Percentiles rank a stretch among this genome's conserved stretches.
phyloP scores from a whole-genome alignment of 2,113 vertebrate species.

The Eonycteris spelaea region DNA sequence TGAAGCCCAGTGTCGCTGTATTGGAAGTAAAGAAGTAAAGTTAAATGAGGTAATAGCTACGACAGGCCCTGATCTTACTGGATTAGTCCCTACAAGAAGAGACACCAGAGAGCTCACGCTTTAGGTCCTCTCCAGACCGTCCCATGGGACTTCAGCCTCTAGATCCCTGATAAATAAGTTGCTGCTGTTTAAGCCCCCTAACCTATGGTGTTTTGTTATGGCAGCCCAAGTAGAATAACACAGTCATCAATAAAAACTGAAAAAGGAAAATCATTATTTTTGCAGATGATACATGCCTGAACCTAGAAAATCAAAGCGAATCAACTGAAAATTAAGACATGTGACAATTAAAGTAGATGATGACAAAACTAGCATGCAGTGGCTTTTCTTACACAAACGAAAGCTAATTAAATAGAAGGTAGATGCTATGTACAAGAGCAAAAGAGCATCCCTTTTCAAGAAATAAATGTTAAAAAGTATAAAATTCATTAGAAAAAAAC shows the following conservation, averaged over 20 bases:
- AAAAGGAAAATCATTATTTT: not conserved
- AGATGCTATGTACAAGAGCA: not conserved
- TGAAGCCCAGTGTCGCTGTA: not conserved
- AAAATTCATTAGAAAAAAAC: conserved; percentile 7
- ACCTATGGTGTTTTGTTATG: not conserved
- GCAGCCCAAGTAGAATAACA: not conserved
- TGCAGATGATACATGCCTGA: not conserved
- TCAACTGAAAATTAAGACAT: not conserved
- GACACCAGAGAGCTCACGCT: not conserved
- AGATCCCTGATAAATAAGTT: not conserved
- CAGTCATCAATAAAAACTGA: not conserved
- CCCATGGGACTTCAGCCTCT: not conserved
- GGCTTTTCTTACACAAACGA: not conserved
- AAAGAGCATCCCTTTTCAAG: not conserved
- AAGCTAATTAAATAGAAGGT: not conserved
- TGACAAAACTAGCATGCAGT: not conserved
- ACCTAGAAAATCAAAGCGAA: not conserved
- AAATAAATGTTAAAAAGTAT: not conserved
- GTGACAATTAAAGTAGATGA: not conserved
- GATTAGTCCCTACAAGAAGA: not conserved
- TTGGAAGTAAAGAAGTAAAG: not conserved
- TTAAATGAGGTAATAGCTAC: not conserved
- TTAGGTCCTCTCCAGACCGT: too few species aligned
- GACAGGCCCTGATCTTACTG: not conserved
- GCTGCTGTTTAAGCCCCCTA: not conserved